These are phyloP conservation scores for Acrocephalus arundinaceus DNA, from an alignment of 2,113 vertebrate genomes.

Conservation along the genomic window DNA sequence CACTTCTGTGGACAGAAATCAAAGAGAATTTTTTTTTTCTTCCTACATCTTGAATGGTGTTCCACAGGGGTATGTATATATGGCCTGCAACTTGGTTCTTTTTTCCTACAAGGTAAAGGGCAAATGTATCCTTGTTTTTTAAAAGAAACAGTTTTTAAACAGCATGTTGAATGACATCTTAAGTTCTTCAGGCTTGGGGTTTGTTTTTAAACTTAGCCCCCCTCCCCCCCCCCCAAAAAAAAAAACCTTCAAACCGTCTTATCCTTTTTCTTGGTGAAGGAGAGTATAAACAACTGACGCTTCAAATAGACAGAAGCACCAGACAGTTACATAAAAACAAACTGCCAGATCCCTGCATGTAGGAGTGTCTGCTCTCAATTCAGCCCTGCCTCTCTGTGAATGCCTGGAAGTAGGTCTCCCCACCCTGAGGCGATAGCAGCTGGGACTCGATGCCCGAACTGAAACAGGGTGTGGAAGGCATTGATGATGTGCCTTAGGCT, in stretches of 20 bases:
- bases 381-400: not conserved
- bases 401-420: not conserved
- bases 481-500: not conserved
- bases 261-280: not conserved
- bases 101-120: not conserved
- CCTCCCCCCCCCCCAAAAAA: no score
- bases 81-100: not conserved
- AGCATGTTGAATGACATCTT: not conserved
- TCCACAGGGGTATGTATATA: not conserved
- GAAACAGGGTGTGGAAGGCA: not conserved
- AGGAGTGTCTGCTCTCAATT: conserved; percentile 7
- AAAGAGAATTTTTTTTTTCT: not conserved
- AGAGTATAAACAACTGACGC: not conserved
- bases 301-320: conserved; percentile 28
- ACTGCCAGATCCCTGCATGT: not conserved
- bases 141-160: not conserved
- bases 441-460: not conserved
- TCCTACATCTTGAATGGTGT: not conserved
- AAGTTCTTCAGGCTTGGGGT: not conserved
- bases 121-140: not conserved
- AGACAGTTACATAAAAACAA: conserved; percentile 55
- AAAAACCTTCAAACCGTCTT: not conserved
- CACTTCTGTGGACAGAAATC: not conserved
- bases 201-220: not conserved
- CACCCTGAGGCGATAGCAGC: not conserved